Conservation (phyloP, 2,797 vertebrate genomes). For the Ispidina lecontei region DNA sequence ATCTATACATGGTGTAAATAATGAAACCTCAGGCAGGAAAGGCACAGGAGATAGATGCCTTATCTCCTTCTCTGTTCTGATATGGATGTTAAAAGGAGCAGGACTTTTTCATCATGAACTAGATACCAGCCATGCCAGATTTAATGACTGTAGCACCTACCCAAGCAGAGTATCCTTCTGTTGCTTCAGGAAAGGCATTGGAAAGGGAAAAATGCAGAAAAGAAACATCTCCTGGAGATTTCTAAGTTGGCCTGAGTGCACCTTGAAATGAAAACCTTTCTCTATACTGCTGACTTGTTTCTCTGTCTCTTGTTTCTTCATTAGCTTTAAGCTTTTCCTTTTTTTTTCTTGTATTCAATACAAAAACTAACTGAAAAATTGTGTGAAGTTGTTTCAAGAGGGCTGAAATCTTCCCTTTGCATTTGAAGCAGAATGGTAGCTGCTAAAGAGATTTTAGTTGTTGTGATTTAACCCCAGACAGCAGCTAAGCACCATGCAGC, state of each 20-base stretch:
- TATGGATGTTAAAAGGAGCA: not conserved
- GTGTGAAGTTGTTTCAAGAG: not conserved
- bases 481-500: not conserved
- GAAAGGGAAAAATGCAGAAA: not conserved
- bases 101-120: not conserved
- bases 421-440: not conserved
- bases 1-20: not conserved
- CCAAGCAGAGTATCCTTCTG: not conserved
- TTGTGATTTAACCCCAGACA: not conserved
- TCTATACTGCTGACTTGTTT: not conserved
- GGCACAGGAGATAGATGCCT: not conserved
- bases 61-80: not conserved
- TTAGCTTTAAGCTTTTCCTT: not conserved
- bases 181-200: not conserved
- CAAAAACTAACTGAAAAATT: not conserved
- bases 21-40: not conserved
- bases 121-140: not conserved
- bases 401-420: not conserved
- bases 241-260: not conserved
- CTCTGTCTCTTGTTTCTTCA: not conserved
- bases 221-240: not conserved
- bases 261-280: not conserved
- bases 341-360: not conserved
- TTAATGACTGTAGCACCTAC: rapidly evolving
- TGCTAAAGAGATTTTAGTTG: not conserved